Base-by-base conservation (phyloP, 1,140 invertebrate genomes). In the Latrodectus geometricus region DNA sequence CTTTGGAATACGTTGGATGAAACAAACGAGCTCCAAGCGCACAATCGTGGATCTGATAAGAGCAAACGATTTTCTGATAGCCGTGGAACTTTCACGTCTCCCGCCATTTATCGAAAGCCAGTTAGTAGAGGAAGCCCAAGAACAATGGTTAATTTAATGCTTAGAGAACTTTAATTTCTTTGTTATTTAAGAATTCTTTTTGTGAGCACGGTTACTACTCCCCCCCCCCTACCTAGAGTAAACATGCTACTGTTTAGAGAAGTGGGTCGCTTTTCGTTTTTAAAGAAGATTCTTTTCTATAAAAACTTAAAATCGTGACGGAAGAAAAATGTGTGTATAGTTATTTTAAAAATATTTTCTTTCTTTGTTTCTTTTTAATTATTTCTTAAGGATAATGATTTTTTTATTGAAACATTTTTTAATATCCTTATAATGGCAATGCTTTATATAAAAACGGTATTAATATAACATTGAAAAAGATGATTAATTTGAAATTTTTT, bases 101-200 rank as follows among this genome's bases (percentile, higher is more conserved):
- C 4, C 17, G 5, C 50, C 23, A 9, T 65, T 17, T 52, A 61
- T 61, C 69, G n/a, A 21, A 69, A 76, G 50, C 17, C 23, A 15
- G 20, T 48, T 9, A 73, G 35, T 23, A 14, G 14, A 35, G 50
- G 54, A 74, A 74, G 68, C 35, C 23, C 66, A 84, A 69, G 83
- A 78, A 86, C 83, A 86, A 86, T 86, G 52, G 83, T 66, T 86
- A 86, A 86, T 86, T 86, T 86, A 86, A 86, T 77, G 83, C 48
- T 21, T 78, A 35, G 56, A 35, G 56, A 21, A 77, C 54, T 74
- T 86, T 86, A 78, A 72, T 66, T 86, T 72, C 66, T 77, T 84
- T 84, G 82, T 78, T 86, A 74, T 78, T 78, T 86, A 56, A 75
- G 35, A 69, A 11, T 61, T 61, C 54, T 61, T 14, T 61, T 5